Conservation (phyloP, 2,797 vertebrate genomes). For the Decapterus maruadsi region DNA sequence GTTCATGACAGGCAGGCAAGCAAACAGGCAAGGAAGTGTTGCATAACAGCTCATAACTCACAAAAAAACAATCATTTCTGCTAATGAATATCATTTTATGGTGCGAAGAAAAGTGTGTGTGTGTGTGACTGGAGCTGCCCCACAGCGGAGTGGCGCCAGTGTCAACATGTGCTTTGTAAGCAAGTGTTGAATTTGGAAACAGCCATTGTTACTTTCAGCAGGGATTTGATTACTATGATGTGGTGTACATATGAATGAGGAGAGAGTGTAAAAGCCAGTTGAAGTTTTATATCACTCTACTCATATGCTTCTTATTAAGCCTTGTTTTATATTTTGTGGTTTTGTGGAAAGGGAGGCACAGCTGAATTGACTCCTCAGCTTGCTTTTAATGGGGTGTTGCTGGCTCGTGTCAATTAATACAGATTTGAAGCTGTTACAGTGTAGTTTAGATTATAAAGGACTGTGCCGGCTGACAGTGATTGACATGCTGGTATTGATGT, state of each 20-base stretch:
- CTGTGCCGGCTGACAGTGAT: slow-evolving; percentile 20
- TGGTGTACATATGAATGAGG: slow-evolving; percentile 68
- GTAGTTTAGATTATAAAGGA: slow-evolving; percentile 28
- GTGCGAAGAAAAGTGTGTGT: slow-evolving; percentile 21
- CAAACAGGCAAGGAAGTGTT: slow-evolving; percentile 20
- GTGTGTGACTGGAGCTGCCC: slow-evolving; percentile 33
- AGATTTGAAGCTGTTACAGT: slow-evolving; percentile 48
- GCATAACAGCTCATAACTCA: slow-evolving; percentile 61
- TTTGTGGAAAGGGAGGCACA: slow-evolving; percentile 44
- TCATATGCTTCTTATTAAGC: slow-evolving; percentile 72
- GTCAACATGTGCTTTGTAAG: slow-evolving; percentile 75
- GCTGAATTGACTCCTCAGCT: slow-evolving; percentile 57
- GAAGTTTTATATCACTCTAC: slow-evolving; percentile 48
- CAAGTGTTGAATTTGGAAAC: slow-evolving; percentile 77
- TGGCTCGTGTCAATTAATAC: slow-evolving; percentile 66
- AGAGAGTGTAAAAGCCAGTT: slow-evolving; percentile 64
- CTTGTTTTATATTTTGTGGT: slow-evolving; percentile 59
- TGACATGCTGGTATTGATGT: slow-evolving; percentile 9
- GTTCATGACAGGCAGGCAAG: slow-evolving; percentile 7
- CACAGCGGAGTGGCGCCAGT: slow-evolving; percentile 55
- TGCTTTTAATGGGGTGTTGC: slow-evolving; percentile 66
- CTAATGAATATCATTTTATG: slow-evolving; percentile 54
- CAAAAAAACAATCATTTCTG: slow-evolving; percentile 40
- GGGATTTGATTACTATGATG: slow-evolving; percentile 76
- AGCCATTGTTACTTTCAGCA: slow-evolving; percentile 68